phyloP scores from a whole-genome alignment of 2,797 vertebrate genomes.

The Eulemur rubriventer region DNA sequence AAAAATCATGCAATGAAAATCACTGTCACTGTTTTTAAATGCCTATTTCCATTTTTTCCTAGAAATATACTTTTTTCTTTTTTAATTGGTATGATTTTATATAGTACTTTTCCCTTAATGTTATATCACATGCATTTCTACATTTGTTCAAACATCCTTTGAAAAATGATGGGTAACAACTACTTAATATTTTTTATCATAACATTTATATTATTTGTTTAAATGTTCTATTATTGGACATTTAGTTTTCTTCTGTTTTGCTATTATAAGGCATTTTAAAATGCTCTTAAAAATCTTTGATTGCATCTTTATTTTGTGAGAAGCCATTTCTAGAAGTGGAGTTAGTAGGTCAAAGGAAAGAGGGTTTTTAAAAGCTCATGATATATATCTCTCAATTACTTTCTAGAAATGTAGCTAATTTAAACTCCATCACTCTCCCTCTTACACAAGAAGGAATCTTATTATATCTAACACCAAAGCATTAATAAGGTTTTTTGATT shows the following conservation, averaged over 20 bases:
- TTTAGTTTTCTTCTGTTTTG: background rate
- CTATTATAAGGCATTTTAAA: background rate
- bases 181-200: background rate
- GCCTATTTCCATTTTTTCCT: background rate
- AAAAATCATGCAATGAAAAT: slow-evolving; percentile 8
- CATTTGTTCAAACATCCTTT: slow-evolving; percentile 30
- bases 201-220: background rate
- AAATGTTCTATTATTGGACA: background rate
- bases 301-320: slow-evolving; percentile 16
- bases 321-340: background rate
- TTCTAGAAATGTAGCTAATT: background rate
- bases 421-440: background rate
- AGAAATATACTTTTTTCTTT: background rate
- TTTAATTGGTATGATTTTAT: background rate
- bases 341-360: background rate
- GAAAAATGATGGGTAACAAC: background rate
- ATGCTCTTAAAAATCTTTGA: background rate
- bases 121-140: background rate
- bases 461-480: background rate
- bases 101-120: background rate
- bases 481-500: background rate
- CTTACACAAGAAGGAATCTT: background rate
- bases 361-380: background rate
- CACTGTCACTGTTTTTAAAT: background rate
- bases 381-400: background rate